Percentiles rank a stretch among this genome's conserved stretches.
These are phyloP conservation scores for Cataglyphis livida DNA, from an alignment of 2,888 invertebrate genomes.

Conservation along the genomic window DNA sequence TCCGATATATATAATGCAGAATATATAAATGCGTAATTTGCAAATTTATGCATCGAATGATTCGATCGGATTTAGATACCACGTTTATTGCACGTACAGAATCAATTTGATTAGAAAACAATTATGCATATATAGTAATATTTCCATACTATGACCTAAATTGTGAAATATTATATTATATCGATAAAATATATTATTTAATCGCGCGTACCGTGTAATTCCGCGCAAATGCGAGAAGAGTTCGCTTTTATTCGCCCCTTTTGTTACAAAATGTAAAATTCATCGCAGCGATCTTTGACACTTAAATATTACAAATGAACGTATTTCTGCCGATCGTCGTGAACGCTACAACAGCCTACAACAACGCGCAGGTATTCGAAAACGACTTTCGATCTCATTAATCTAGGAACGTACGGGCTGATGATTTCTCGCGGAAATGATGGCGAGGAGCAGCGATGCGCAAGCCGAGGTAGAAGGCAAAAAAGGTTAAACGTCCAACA, in stretches of 20 bases:
- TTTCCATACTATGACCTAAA: background rate
- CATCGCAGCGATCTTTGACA: background rate
- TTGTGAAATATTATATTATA: background rate
- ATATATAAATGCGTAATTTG: background rate
- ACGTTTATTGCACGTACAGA: background rate
- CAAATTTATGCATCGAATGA: background rate
- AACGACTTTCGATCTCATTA: conserved; percentile 61
- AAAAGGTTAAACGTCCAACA: conserved; percentile 78
- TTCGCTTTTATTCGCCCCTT: background rate
- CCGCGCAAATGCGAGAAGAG: background rate
- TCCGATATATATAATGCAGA: background rate
- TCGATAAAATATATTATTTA: conserved; percentile 6
- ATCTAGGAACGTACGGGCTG: conserved; percentile 54
- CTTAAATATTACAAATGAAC: background rate
- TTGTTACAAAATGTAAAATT: background rate
- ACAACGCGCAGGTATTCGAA: conserved; percentile 37
- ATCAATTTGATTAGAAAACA: conserved; percentile 25
- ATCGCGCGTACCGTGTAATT: no score
- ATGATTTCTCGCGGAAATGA: conserved; percentile 64
- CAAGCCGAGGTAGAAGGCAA: conserved; percentile 56
- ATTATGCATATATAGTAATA: background rate
- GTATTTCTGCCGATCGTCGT: background rate
- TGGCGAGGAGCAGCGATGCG: conserved; percentile 49
- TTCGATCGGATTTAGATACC: background rate
- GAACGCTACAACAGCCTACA: background rate